Conservation (phyloP, 2,113 vertebrate genomes). For the Vulpes vulpes region DNA sequence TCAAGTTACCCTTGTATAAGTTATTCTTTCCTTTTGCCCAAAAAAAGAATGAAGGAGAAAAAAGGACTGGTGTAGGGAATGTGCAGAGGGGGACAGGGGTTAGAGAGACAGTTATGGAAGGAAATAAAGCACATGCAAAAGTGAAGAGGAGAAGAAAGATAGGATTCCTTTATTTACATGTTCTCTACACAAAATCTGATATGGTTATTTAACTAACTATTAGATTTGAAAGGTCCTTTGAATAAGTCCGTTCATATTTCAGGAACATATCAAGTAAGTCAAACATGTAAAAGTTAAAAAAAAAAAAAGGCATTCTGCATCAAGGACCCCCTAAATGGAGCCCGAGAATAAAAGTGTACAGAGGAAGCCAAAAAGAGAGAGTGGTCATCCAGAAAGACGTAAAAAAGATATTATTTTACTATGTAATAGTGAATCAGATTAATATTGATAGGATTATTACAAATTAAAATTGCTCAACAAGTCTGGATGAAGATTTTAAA, state of each 20-base stretch:
- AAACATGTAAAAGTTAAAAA: background rate
- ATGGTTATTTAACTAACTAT: background rate
- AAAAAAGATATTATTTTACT: background rate
- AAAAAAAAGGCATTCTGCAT: background rate
- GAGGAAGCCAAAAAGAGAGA: background rate
- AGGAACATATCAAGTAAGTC: background rate
- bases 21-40: conserved; percentile 8
- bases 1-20: conserved; percentile 46
- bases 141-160: background rate
- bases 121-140: background rate
- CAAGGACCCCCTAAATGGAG: background rate
- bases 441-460: background rate
- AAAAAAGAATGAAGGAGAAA: background rate
- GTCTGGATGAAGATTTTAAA: background rate
- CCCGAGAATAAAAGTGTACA: background rate
- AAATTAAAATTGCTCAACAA: background rate
- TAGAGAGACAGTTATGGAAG: background rate
- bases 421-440: background rate
- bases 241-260: background rate
- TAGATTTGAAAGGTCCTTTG: background rate
- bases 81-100: rapidly evolving
- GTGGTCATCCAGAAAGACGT: background rate
- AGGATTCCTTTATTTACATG: background rate
- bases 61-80: background rate
- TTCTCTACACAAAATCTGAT: background rate